Conservation (phyloP, 2,888 invertebrate genomes). For the Bimastos eiseni region DNA sequence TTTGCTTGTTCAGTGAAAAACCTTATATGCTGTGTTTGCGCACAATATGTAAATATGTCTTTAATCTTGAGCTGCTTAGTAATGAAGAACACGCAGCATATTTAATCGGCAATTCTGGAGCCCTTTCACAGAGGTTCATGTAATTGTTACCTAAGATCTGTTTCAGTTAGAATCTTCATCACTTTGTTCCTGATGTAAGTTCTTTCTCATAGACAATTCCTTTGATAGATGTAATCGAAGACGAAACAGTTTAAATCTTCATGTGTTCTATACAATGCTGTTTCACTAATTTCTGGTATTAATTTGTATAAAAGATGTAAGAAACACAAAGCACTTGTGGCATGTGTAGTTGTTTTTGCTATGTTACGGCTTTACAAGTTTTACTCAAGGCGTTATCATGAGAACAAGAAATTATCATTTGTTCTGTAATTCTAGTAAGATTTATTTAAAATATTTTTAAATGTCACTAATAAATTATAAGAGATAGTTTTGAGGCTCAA, state of each 20-base stretch:
- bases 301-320: background rate
- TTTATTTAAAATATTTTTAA: background rate
- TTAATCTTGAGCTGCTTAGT: background rate
- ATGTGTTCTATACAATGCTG: constrained; percentile 13
- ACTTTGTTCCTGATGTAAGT: constrained; percentile 1
- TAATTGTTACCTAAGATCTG: background rate
- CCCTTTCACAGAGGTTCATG: background rate
- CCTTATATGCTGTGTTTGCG: background rate
- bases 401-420: constrained; percentile 13
- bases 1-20: background rate
- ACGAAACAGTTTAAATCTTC: background rate
- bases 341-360: background rate
- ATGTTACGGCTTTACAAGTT: background rate
- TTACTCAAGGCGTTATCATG: background rate
- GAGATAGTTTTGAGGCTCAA: background rate
- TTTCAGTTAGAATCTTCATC: background rate
- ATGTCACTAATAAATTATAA: background rate
- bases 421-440: background rate
- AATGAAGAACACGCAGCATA: background rate
- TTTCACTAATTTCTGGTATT: background rate
- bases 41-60: background rate
- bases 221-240: background rate
- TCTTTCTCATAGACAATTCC: background rate
- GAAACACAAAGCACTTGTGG: background rate
- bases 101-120: background rate